These are phyloP conservation scores for Escarpia spicata DNA, from an alignment of 2,888 invertebrate species.

Conservation along the genomic window DNA sequence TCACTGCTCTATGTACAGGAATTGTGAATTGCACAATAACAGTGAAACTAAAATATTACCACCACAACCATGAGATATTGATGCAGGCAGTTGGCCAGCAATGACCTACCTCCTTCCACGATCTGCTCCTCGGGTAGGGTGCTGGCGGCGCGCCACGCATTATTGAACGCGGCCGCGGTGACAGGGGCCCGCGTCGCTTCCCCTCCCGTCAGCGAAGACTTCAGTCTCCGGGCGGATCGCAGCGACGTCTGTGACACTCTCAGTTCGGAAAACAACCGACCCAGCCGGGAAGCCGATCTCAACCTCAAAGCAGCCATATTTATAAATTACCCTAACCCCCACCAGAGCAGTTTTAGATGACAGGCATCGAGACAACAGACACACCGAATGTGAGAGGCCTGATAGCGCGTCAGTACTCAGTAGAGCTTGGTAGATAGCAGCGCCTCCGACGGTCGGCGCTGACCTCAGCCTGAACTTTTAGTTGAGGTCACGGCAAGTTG, in stretches of 20 bases:
- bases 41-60: no score
- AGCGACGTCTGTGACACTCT: conserved; percentile 1
- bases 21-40: no score
- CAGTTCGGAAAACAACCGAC: neutral
- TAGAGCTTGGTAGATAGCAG: neutral
- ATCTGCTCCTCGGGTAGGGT: neutral
- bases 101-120: neutral
- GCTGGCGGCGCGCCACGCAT: neutral
- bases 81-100: neutral
- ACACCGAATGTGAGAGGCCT: neutral
- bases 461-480: neutral
- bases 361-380: neutral
- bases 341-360: neutral
- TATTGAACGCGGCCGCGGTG: neutral
- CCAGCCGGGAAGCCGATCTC: neutral
- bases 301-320: neutral
- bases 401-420: neutral
- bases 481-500: neutral
- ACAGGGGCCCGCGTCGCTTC: neutral
- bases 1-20: no score
- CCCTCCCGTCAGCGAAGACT: neutral
- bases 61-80: neutral
- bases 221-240: neutral
- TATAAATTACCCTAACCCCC: neutral
- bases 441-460: neutral